Evolutionary conservation across 2,888 invertebrate species (phyloP).

Genomic region (Xestia xanthographa): DNA sequence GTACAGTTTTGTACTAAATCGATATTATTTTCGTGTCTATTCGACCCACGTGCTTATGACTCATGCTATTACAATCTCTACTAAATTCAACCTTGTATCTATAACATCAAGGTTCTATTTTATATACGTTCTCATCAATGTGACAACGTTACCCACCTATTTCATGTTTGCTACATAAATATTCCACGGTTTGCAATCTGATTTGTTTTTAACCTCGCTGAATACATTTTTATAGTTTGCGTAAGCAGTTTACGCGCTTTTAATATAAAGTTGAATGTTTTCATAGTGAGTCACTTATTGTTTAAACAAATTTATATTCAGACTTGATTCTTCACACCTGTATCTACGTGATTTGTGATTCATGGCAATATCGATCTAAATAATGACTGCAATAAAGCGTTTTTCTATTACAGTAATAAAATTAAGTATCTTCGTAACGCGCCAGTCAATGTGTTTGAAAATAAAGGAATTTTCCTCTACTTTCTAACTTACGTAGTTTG

Average conservation of each 20-base stretch:
- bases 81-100: constrained; percentile 74
- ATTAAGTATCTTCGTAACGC: constrained; percentile 43
- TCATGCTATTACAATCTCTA: constrained; percentile 72
- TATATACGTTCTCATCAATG: constrained; percentile 65
- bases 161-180: constrained; percentile 76
- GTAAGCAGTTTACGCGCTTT: constrained; percentile 71
- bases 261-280: constrained; percentile 71
- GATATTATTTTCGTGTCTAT: constrained; percentile 81
- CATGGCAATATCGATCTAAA: constrained; percentile 58
- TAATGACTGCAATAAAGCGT: constrained; percentile 36
- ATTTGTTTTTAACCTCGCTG: constrained; percentile 78
- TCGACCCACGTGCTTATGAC: constrained; percentile 75
- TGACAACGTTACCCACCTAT: constrained; percentile 73
- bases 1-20: constrained; percentile 79
- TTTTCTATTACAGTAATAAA: constrained; percentile 49
- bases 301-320: constrained; percentile 64
- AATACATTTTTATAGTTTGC: constrained; percentile 73
- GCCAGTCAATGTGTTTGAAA: constrained; percentile 31
- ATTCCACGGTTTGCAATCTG: constrained; percentile 74
- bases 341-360: constrained; percentile 60
- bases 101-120: constrained; percentile 68
- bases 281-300: constrained; percentile 66
- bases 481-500: constrained; percentile 44
- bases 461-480: constrained; percentile 35
- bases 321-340: constrained; percentile 61